Evolutionary conservation across 1,140 invertebrate genomes (phyloP), one percentile per base, ranked within the genome.

Genomic region (Aphaenogaster rudis): DNA sequence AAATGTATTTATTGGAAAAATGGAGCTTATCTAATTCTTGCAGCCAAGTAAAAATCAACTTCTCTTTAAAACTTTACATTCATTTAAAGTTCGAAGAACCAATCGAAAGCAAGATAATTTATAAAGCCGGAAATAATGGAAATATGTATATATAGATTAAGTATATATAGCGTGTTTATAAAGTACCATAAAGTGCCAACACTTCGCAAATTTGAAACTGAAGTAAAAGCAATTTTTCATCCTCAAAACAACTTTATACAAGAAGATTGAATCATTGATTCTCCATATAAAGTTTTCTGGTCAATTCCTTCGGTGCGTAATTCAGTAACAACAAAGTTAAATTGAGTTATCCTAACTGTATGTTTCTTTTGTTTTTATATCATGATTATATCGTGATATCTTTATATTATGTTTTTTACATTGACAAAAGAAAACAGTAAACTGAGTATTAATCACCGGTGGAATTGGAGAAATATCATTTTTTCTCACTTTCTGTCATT

Each of bases 111-210:
- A 66, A 66, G 8, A 8, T 36, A 48, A 48, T 69, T 69, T 33
- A 64, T 17, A 48, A 79, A 21, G 15, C 6, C 28, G 6, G 39
- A 50, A 39, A 15, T 21, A 80, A 36, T 9, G 33, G 8, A 79
- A 17, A 48, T 7, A 78, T 13, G 1, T 33, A 52, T 28, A 61
- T 61, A 42, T 7, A 61, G 13, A 78, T 66, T 80, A 79, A 66
- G 9, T 79, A 79, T 64, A 11, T 9, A 50, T 66, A 50, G 9
- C 11, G n/a, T 13, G 15, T 67, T 33, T 71, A 33, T 81, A 42
- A 71, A 81, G 79, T 81, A 81, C 36, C 9, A 48, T 28, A 28
- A 28, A 28, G 28, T 59, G 79, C 79, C 66, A 33, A 57, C 15
- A n/a, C 33, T 81, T 4, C 8, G 7, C 13, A 15, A 54, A 45